Evolutionary conservation across 2,888 invertebrate genomes (phyloP).

Genomic region (Unio delphinus): DNA sequence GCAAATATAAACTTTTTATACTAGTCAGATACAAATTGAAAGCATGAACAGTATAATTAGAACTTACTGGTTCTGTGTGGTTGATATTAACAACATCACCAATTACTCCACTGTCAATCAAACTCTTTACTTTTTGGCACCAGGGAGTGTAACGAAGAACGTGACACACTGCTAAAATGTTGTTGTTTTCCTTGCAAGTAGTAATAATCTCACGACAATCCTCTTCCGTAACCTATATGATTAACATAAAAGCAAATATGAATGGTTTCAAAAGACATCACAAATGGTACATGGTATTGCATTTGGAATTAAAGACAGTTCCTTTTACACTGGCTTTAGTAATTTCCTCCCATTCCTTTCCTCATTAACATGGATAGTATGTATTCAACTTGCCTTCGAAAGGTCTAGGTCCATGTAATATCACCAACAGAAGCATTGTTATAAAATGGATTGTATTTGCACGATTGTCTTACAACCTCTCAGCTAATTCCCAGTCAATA

Average conservation of each 20-base stretch:
- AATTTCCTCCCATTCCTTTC: too few species aligned
- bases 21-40: too few species aligned
- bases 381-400: too few species aligned
- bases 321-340: too few species aligned
- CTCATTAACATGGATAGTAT: too few species aligned
- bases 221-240: slow-evolving; percentile 63
- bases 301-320: neutral
- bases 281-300: neutral
- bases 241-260: neutral
- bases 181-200: slow-evolving; percentile 64
- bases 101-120: slow-evolving; percentile 70
- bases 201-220: slow-evolving; percentile 71
- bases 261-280: neutral
- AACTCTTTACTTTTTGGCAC: slow-evolving; percentile 66
- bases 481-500: too few species aligned
- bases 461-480: too few species aligned
- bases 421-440: too few species aligned
- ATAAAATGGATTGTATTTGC: too few species aligned
- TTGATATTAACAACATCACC: slow-evolving; percentile 73
- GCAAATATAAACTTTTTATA: too few species aligned
- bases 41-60: too few species aligned
- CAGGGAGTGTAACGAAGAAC: slow-evolving; percentile 71
- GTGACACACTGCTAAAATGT: slow-evolving; percentile 72
- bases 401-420: too few species aligned
- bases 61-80: slow-evolving; percentile 71